Base-by-base conservation (phyloP, 2,113 vertebrate genomes). In the Sceloporus undulatus region DNA sequence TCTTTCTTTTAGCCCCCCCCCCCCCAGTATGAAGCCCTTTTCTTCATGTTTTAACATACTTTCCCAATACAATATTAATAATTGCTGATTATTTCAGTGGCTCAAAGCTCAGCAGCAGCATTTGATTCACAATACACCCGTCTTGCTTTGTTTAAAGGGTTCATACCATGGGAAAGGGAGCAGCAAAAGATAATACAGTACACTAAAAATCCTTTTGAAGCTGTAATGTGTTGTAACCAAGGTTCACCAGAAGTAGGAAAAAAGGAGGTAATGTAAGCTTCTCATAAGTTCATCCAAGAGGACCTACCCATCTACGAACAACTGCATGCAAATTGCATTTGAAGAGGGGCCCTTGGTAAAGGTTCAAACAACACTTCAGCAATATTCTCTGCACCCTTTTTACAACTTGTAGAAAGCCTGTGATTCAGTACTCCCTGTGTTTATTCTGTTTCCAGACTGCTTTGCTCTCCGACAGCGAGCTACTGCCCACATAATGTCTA, bases 11-110 rank as follows among this genome's bases (percentile, higher is more conserved):
- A 13, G 59, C 42, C 70, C 27, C 74, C n/a, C 29, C n/a, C 7
- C 48, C 5, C 48, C 4, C 48, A 48, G 48, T 34, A 11, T 0
- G 8, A n/a, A 66, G 65, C 29, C 10, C 89, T 93, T 90, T 38
- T 38, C 91, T 91, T 89, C 89, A 38, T 14, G 2, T 91, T 91
- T 92, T 89, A 84, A 92, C 82, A 68, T 93, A 91, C 94, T 95
- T 94, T 90, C 92, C 11, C 91, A 92, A 95, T 95, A 40, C 93
- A 96, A 93, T 96, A 95, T 93, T 94, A 93, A 96, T 94, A 71
- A 80, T 73, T n/a, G 62, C 90, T 92, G 94, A 95, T 96, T 92
- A 93, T 95, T 95, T 88, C 0, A 2, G 87, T 89, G 85, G 93
- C 93, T 90, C 93, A 95, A 92, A 92, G 90, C 93, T 89, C 89